phyloP scores from a whole-genome alignment of 2,888 invertebrate species.

The Chrysolina americana region DNA sequence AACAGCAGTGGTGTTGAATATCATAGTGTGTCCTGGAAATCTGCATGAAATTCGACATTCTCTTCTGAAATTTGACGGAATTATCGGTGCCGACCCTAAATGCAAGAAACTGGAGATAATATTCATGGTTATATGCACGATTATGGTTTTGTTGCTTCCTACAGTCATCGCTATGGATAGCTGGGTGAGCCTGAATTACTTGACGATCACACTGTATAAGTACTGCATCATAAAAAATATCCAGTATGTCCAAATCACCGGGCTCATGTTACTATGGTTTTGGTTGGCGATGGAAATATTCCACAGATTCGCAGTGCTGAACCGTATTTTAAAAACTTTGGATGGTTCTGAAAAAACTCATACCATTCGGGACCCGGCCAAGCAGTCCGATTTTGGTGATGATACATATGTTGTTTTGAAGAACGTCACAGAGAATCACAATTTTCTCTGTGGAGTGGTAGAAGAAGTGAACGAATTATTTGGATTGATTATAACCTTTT shows the following conservation, averaged over 20 bases:
- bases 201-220: background rate
- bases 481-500: background rate
- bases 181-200: background rate
- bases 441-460: too few species aligned
- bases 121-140: background rate
- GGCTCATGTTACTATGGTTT: conserved; percentile 19
- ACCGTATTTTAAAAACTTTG: background rate
- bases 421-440: background rate
- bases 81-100: background rate
- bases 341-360: background rate
- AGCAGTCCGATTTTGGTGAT: background rate
- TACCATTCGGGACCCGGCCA: background rate
- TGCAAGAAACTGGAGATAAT: background rate
- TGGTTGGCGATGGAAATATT: conserved; percentile 29
- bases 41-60: background rate
- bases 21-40: background rate
- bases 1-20: background rate
- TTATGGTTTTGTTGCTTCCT: background rate
- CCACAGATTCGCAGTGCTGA: conserved; percentile 27
- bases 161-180: background rate
- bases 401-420: background rate
- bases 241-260: conserved; percentile 14
- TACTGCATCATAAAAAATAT: conserved; percentile 20
- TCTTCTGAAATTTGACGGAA: background rate
- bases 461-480: conserved; percentile 16